Percentiles rank a stretch among this genome's conserved stretches.
phyloP scores from a whole-genome alignment of 2,888 invertebrate genomes.

The Hermaeophaga mercurialis region DNA sequence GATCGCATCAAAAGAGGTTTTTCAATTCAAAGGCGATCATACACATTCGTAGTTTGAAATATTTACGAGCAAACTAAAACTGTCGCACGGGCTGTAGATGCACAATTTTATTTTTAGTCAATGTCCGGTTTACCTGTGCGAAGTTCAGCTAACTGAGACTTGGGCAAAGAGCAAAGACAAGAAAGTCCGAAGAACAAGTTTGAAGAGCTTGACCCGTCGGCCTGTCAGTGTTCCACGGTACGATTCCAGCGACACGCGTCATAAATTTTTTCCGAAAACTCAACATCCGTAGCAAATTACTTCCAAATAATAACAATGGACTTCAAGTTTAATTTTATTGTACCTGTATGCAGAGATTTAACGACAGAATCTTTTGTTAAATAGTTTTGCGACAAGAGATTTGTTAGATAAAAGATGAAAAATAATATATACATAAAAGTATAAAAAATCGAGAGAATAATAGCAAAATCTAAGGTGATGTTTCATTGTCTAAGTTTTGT shows the following conservation, averaged over 20 bases:
- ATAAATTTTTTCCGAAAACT: constrained; percentile 44
- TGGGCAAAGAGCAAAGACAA: neutral
- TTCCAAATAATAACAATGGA: constrained; percentile 29
- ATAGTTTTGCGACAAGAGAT: no score
- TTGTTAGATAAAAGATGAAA: no score
- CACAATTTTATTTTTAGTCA: neutral
- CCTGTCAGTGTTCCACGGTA: constrained; percentile 34
- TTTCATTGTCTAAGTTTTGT: no score
- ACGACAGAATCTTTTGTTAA: no score
- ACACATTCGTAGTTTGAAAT: no score
- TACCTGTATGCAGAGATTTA: no score
- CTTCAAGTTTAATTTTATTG: constrained; percentile 15
- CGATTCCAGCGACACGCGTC: constrained; percentile 47
- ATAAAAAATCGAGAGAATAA: no score
- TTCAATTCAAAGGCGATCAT: no score
- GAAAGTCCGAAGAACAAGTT: constrained; percentile 43
- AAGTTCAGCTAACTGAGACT: neutral
- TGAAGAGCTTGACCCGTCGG: constrained; percentile 47
- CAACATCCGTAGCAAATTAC: constrained; percentile 48
- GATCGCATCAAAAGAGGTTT: no score
- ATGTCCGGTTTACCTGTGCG: constrained; percentile 17
- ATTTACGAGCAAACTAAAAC: neutral
- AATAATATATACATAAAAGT: no score
- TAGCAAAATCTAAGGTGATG: no score
- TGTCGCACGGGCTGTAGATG: neutral